These are phyloP conservation scores for Phortica magna DNA, from an alignment of 2,888 invertebrate species.

Conservation along the genomic window DNA sequence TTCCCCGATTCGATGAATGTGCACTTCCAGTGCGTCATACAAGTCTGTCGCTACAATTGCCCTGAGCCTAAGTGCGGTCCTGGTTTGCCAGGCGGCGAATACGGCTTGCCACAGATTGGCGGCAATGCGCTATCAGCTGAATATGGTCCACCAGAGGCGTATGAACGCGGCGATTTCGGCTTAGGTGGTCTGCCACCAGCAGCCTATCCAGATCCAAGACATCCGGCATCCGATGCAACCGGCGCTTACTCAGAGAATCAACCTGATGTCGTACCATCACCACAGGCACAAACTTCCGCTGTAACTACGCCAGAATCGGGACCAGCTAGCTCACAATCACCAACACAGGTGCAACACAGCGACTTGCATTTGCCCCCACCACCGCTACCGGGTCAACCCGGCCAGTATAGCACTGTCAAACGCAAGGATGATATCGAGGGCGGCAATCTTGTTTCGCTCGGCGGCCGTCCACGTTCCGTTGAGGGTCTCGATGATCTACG, in stretches of 20 bases:
- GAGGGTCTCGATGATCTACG: conserved; percentile 89
- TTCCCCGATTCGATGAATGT: conserved; percentile 98
- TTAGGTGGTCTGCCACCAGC: conserved; percentile 88
- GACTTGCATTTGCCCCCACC: conserved; percentile 91
- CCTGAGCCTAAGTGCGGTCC: conserved; percentile 93
- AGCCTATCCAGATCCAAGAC: conserved; percentile 91
- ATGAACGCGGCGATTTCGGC: conserved; percentile 83
- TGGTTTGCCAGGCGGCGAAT: conserved; percentile 82
- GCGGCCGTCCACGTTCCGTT: conserved; percentile 92
- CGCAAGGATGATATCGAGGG: conserved; percentile 84
- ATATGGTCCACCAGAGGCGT: conserved; percentile 81
- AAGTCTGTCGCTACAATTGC: conserved; percentile 95
- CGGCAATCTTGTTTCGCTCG: conserved; percentile 85
- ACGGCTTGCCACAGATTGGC: conserved; percentile 80
- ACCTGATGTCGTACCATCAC: conserved; percentile 88
- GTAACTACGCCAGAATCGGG: conserved; percentile 83
- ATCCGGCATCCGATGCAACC: conserved; percentile 90
- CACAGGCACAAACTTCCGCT: conserved; percentile 88
- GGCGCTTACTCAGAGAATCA: conserved; percentile 91
- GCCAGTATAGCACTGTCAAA: conserved; percentile 89
- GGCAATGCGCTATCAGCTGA: conserved; percentile 82
- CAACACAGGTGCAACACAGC: conserved; percentile 79
- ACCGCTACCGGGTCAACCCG: conserved; percentile 88
- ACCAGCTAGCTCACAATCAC: conserved; percentile 79
- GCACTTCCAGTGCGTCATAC: conserved; percentile 97